Conservation (phyloP, 2,888 invertebrate genomes). For the Amblyjoppa fuscipennis region DNA sequence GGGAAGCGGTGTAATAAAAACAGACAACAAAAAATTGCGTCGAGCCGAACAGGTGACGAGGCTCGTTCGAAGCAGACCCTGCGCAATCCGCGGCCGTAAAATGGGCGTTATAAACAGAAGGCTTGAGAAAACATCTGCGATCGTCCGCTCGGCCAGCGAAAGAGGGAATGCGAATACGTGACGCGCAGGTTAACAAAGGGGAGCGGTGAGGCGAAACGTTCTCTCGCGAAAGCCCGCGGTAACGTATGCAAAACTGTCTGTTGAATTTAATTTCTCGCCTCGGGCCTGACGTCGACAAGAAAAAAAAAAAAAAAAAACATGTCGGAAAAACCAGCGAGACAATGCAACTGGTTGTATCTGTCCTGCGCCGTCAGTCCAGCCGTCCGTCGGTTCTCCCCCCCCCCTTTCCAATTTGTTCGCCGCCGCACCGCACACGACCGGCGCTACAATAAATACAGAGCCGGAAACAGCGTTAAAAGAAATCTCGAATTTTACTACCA, state of each 20-base stretch:
- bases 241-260: slow-evolving; percentile 6
- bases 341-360: neutral
- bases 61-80: too few relatives aligned
- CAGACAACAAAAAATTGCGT: too few relatives aligned
- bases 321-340: neutral
- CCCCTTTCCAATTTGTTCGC: neutral
- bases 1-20: too few relatives aligned
- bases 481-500: neutral
- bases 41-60: too few relatives aligned
- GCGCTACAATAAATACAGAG: neutral
- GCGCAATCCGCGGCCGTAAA: too few relatives aligned
- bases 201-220: neutral
- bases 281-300: slow-evolving; percentile 8
- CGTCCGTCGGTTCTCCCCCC: neutral
- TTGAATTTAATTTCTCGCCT: slow-evolving; percentile 25
- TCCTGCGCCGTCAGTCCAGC: neutral
- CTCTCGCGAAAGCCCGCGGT: neutral
- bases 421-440: neutral
- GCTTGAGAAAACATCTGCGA: neutral
- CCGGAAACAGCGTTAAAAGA: neutral
- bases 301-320: slow-evolving; percentile 1
- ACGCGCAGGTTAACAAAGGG: slow-evolving; percentile 1
- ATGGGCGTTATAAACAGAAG: neutral
- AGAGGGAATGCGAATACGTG: neutral
- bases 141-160: neutral